Evolutionary conservation across 2,797 vertebrate genomes (phyloP), one percentile per base, ranked within the genome.

Genomic region (Sebastes wilsoni): DNA sequence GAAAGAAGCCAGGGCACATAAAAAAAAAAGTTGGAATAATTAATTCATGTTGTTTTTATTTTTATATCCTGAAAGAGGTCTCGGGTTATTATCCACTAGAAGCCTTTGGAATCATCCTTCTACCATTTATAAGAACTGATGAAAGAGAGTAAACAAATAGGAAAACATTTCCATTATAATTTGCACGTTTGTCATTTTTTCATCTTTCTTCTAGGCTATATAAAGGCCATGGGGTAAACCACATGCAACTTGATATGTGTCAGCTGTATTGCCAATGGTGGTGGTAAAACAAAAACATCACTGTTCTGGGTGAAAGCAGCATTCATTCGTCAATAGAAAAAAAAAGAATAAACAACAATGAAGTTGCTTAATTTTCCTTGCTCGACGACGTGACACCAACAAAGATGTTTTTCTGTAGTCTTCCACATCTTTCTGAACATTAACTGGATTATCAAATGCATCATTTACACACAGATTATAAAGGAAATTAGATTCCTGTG

Each of bases 21-120:
- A 23, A 55, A 23, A 46, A 67, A 74, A 56, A 54, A 54, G 49
- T 18, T n/a, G 0, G 1, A 66, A 68, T 86, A 65, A 80, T 82
- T 76, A 69, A 72, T 79, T 77, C 20, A 66, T 68, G 28, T 55
- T 86, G 64, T 80, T 80, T 83, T 82, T 67, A 20, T 82, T 75
- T 88, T 77, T 72, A 36, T 67, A 60, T 62, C 42, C 27, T 30
- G 42, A 59, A 66, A 80, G 72, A 61, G 60, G 56, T 87, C 66
- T 75, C 0, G 16, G 49, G 14, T 81, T 76, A 82, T 87, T 84
- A 72, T 79, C 70, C 61, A 74, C 64, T 67, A 55, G 18, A 82
- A 55, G 46, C 46, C 68, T 84, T 78, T 75, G 18, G 9, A 75
- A 59, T 55, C 42, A 56, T 30, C 14, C 38, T 9, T 54, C 22